These are phyloP conservation scores for Erebia ligea DNA, from an alignment of 2,888 invertebrate species.

Conservation along the genomic window DNA sequence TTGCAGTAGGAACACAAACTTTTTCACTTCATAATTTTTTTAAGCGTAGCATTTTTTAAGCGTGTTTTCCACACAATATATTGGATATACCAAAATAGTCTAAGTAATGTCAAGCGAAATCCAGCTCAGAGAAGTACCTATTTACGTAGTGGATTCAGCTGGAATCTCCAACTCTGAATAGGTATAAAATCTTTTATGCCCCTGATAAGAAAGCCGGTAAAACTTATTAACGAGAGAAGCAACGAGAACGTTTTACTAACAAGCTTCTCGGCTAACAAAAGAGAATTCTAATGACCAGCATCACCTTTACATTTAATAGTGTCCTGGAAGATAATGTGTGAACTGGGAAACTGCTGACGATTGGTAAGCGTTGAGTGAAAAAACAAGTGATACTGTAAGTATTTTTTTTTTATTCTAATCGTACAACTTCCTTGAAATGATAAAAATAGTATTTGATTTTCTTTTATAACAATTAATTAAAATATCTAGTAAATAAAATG, in stretches of 20 bases:
- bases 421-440: too few relatives aligned
- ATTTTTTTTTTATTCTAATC: background rate
- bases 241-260: constrained; percentile 24
- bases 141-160: background rate
- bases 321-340: constrained; percentile 8
- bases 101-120: background rate
- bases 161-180: background rate
- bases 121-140: background rate
- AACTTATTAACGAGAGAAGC: constrained; percentile 15
- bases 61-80: too few relatives aligned
- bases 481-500: too few relatives aligned
- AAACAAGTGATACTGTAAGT: background rate
- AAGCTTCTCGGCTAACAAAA: constrained; percentile 35
- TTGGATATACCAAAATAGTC: too few relatives aligned
- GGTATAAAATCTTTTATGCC: constrained; percentile 7
- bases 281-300: constrained; percentile 30
- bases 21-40: too few relatives aligned
- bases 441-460: too few relatives aligned
- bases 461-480: too few relatives aligned
- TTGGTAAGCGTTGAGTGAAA: background rate
- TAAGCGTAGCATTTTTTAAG: too few relatives aligned
- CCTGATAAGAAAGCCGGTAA: constrained; percentile 11
- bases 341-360: background rate
- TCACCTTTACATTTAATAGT: constrained; percentile 29
- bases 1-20: too few relatives aligned